Evolutionary conservation across 2,797 vertebrate species (phyloP).

Genomic region (Sus cebifrons): DNA sequence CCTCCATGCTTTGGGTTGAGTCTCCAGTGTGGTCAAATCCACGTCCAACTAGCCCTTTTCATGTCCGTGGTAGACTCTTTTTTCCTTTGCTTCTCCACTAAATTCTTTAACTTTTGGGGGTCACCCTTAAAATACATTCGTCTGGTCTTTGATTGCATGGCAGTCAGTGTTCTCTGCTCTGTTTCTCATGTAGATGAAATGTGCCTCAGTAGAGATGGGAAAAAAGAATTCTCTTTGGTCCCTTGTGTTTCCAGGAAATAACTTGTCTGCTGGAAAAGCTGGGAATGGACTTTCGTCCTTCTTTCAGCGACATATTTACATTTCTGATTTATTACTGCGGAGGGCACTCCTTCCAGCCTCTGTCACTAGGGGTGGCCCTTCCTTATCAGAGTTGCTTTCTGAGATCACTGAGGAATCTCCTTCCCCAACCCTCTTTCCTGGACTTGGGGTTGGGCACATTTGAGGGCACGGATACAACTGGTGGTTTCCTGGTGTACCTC

Average conservation of each 20-base stretch:
- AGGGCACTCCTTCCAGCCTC: background rate
- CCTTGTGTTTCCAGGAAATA: constrained; percentile 29
- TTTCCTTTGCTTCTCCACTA: background rate
- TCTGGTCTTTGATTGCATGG: background rate
- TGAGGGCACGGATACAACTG: background rate
- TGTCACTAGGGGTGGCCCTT: background rate
- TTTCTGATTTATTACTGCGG: background rate
- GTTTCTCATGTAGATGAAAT: background rate
- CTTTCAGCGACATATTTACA: background rate
- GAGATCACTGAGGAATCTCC: background rate
- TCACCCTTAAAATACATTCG: constrained; percentile 26
- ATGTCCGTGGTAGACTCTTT: background rate
- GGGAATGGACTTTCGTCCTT: background rate
- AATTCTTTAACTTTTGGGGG: background rate
- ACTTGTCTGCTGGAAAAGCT: background rate
- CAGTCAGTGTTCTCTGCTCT: background rate
- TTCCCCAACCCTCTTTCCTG: background rate
- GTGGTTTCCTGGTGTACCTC: constrained; percentile 3
- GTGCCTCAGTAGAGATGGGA: background rate
- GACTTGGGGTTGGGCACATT: background rate
- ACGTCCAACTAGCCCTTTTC: background rate
- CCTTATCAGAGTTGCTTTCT: background rate
- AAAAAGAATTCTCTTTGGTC: background rate
- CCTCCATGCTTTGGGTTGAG: background rate
- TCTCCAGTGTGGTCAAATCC: constrained; percentile 29